Base-by-base conservation (phyloP, 2,797 vertebrate species). In the Hipposideros larvatus region DNA sequence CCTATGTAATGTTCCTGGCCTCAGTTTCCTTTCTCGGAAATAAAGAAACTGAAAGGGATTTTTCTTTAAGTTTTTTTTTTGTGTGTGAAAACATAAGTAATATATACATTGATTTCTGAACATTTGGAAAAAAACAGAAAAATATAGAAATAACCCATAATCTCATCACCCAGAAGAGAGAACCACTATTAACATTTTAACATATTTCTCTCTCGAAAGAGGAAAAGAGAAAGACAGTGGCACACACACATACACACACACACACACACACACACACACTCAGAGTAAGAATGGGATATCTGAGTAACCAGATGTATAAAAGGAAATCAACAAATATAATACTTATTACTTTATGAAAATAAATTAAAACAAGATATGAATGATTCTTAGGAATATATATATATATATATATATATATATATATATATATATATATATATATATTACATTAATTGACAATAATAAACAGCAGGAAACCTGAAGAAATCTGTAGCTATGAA, bases 391-490 rank as follows among this genome's bases (percentile, higher is more conserved):
- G 53, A 83, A 90, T 87, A 63, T 74, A 89, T 46, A 91, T 87
- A 59, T n/a, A n/a, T n/a, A n/a, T n/a, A n/a, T n/a, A 89, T 46
- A 91, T 87, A 59, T 80, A 89, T 46, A 91, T 87, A 59, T 80
- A 89, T 46, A 91, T 87, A 59, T 80, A 43, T 43, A 43, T 43
- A 43, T 43, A 43, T 43, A 43, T 43, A 43, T 43, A 89, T 46
- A 91, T 84, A 59, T 80, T 26, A 79, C 15, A 46, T 51, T 48
- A 74, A 70, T 70, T 61, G 41, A 61, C n/a, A 93, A 85, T 43
- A 93, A 66, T 37, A 96, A 84, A 55, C 24, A 87, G 46, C 46
- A 85, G 77, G 75, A 93, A 84, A 31, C n/a, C 31, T 43, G 22
- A 96, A 68, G 57, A 84, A 26, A 55, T 71, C 19, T 87, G 15